Evolutionary conservation across 2,888 invertebrate species (phyloP), one percentile per base, ranked within the genome.

Genomic region (Chrysolina americana): DNA sequence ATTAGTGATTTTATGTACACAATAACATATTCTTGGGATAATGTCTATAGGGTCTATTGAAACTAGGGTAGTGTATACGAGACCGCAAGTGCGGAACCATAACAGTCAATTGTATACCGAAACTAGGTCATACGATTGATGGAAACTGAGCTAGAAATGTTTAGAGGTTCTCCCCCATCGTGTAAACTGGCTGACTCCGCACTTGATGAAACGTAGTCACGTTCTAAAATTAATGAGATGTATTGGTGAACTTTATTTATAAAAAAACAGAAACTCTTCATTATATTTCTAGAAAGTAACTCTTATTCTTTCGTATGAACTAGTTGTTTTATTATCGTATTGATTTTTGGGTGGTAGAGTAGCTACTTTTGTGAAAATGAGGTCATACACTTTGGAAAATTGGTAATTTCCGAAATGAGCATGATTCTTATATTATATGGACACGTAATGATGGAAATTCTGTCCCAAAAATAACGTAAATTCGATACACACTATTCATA

Each of bases 1-100:
- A 53, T 21, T 53, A 23, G 21, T 19, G 21, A 17, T 53, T 53
- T 53, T 53, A 53, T 53, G 53, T 53, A 53, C 53, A 53, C 21
- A 5, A 11, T 53, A 23, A 53, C 21, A 53, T 53, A 53, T 10
- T 19, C 44, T 44, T 44, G 44, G 15, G 10, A 53, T 19, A 53
- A 19, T 19, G 21, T 21, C 53, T 17, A 50, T 50, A 9, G 17
- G 1, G 8, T 50, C n/a, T 53, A 23, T 13, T 53, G 13, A 21
- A 53, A 53, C 53, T 53, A 21, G 13, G 13, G 21, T 17, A 21
- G 23, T 53, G 53, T 21, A 5, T 53, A 53, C 21, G 53, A 53
- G 13, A 53, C 53, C 53, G 21, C 53, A 53, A 53, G 53, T 53
- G 23, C 21, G 11, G 53, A 53, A 53, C 21, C 53, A 11, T 23